phyloP scores from a whole-genome alignment of 2,888 invertebrate genomes.

The Drosophila anomalata region DNA sequence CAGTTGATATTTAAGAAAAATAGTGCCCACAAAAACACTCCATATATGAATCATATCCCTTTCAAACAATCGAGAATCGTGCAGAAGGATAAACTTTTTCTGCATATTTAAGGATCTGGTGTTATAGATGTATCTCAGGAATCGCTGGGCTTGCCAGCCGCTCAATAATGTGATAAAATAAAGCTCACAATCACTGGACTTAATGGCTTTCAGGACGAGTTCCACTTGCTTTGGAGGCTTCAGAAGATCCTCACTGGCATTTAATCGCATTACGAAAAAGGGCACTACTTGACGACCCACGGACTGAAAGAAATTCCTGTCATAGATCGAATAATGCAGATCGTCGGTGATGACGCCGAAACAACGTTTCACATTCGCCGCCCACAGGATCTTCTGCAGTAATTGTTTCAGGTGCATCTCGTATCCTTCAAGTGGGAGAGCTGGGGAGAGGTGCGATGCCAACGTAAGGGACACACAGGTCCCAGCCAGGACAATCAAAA shows the following conservation, averaged over 20 bases:
- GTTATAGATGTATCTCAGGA: slow-evolving; percentile 90
- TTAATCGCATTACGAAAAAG: slow-evolving; percentile 85
- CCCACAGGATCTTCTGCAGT: slow-evolving; percentile 59
- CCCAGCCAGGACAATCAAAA: slow-evolving; percentile 12
- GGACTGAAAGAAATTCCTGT: slow-evolving; percentile 63
- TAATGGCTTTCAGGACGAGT: slow-evolving; percentile 86
- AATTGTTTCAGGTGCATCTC: slow-evolving; percentile 55
- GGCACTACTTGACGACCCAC: slow-evolving; percentile 42
- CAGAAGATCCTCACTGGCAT: slow-evolving; percentile 87
- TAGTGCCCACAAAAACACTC: slow-evolving; percentile 90
- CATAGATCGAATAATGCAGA: slow-evolving; percentile 70
- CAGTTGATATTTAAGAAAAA: slow-evolving; percentile 86
- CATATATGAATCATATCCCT: slow-evolving; percentile 89
- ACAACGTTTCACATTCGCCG: slow-evolving; percentile 74
- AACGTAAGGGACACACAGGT: slow-evolving; percentile 8
- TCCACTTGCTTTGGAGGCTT: slow-evolving; percentile 87
- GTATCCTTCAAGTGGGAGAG: slow-evolving; percentile 45
- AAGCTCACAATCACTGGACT: slow-evolving; percentile 88
- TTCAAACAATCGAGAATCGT: slow-evolving; percentile 88
- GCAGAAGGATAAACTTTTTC: slow-evolving; percentile 88
- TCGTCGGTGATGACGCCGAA: slow-evolving; percentile 81
- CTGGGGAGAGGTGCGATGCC: neutral
- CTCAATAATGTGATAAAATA: slow-evolving; percentile 90
- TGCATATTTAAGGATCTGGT: slow-evolving; percentile 89
- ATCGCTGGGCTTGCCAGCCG: slow-evolving; percentile 87